Percentiles rank a stretch among this genome's conserved stretches.
These are phyloP conservation scores for Netelia virgata DNA, from an alignment of 2,888 invertebrate species.

Conservation along the genomic window DNA sequence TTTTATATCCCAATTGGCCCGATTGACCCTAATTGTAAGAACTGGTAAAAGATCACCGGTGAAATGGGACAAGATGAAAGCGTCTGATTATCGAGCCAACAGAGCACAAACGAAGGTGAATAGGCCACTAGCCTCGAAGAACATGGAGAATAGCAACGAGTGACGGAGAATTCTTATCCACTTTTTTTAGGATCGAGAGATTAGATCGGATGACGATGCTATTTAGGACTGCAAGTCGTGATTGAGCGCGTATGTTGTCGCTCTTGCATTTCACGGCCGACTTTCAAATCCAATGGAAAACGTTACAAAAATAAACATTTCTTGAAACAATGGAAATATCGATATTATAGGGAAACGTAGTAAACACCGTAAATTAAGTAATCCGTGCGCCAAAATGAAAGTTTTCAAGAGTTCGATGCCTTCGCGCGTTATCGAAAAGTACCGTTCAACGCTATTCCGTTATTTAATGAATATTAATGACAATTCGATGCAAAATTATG, in stretches of 20 bases:
- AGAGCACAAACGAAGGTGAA: not conserved
- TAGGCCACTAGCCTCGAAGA: not conserved
- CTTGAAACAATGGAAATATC: too few species aligned
- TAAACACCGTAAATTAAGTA: too few species aligned
- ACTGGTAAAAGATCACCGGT: not conserved
- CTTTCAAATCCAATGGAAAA: too few species aligned
- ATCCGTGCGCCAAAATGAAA: too few species aligned
- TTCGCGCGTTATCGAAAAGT: too few species aligned
- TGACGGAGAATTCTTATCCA: not conserved
- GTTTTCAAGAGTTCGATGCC: too few species aligned
- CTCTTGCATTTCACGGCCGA: slow-evolving; percentile 1
- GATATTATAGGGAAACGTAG: too few species aligned
- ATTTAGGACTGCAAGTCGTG: not conserved
- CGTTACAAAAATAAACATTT: too few species aligned
- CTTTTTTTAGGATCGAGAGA: slow-evolving; percentile 16
- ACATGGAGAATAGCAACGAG: not conserved
- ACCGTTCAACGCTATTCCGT: too few species aligned
- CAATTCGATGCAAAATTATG: too few species aligned
- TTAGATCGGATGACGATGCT: slow-evolving; percentile 14
- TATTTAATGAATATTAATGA: too few species aligned
- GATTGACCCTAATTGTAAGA: not conserved
- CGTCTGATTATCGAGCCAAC: not conserved
- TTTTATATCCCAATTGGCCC: too few species aligned
- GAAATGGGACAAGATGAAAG: not conserved
- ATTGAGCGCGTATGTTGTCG: not conserved